Conservation (phyloP, 2,797 vertebrate species). For the Lacerta viridis region DNA sequence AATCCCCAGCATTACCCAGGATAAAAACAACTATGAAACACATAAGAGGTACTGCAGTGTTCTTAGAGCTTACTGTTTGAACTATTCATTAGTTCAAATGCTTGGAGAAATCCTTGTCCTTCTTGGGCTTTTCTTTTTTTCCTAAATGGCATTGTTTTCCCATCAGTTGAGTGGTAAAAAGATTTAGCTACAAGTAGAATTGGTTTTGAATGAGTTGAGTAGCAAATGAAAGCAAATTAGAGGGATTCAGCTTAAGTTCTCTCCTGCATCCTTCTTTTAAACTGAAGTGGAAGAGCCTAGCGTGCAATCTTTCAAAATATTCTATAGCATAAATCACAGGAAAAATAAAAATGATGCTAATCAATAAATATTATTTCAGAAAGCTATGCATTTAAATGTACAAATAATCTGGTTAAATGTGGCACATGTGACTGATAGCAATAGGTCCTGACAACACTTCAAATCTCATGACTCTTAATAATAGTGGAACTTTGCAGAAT, state of each 20-base stretch:
- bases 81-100: conserved; percentile 51
- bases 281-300: accelerated
- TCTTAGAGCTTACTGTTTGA: conserved; percentile 42
- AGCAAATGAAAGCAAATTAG: conserved; percentile 28
- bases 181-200: conserved; percentile 35
- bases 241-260: not conserved
- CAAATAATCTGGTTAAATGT: not conserved
- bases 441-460: not conserved
- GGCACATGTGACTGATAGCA: not conserved
- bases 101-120: conserved; percentile 58
- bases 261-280: not conserved
- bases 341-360: not conserved
- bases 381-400: not conserved
- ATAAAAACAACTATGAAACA: not conserved
- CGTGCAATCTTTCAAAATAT: not conserved
- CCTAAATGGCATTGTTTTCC: conserved; percentile 64
- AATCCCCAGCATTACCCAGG: conserved; percentile 35
- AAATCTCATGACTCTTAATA: not conserved
- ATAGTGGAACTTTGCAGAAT: not conserved
- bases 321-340: not conserved
- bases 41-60: conserved; percentile 2
- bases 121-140: conserved; percentile 73
- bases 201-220: conserved; percentile 12
- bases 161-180: conserved; percentile 65
- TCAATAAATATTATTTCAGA: not conserved